A percentile compares a stretch with the other conserved stretches of the same genome.
phyloP scores from a whole-genome alignment of 2,888 invertebrate genomes.

The Imbricaverruca yamaguchii region DNA sequence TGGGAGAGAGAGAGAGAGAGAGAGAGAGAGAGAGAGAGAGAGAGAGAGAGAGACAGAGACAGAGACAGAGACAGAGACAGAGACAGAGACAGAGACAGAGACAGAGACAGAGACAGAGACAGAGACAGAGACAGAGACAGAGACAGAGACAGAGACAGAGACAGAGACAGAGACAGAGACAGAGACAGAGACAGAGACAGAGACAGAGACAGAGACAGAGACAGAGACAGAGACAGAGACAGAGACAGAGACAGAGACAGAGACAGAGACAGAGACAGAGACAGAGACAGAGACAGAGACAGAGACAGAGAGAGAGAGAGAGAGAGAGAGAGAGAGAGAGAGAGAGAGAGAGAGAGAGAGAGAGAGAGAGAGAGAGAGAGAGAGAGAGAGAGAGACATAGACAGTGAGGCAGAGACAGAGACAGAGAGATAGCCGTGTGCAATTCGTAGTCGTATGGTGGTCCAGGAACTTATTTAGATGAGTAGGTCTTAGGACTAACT shows the following conservation, averaged over 20 bases:
- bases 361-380: conserved; percentile 23
- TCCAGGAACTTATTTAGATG: too few relatives aligned
- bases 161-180: conserved; percentile 24
- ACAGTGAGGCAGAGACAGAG: too few relatives aligned
- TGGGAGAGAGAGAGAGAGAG: conserved; percentile 22
- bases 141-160: conserved; percentile 24
- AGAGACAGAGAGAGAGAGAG: conserved; percentile 3
- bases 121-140: conserved; percentile 21
- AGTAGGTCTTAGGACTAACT: too few relatives aligned
- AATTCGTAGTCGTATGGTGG: too few relatives aligned
- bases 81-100: conserved; percentile 15
- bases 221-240: conserved; percentile 14
- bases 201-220: conserved; percentile 16
- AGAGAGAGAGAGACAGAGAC: conserved; percentile 24
- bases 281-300: background rate
- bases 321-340: conserved; percentile 23
- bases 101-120: conserved; percentile 17
- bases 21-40: conserved; percentile 23
- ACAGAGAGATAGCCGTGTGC: too few relatives aligned
- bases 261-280: conserved; percentile 20
- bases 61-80: conserved; percentile 21
- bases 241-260: conserved; percentile 19
- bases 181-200: conserved; percentile 19
- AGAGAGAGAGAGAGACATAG: too few relatives aligned
- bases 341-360: conserved; percentile 22